These are phyloP conservation scores for Pachymerium ferrugineum DNA, from an alignment of 2,888 invertebrate species.

Conservation along the genomic window DNA sequence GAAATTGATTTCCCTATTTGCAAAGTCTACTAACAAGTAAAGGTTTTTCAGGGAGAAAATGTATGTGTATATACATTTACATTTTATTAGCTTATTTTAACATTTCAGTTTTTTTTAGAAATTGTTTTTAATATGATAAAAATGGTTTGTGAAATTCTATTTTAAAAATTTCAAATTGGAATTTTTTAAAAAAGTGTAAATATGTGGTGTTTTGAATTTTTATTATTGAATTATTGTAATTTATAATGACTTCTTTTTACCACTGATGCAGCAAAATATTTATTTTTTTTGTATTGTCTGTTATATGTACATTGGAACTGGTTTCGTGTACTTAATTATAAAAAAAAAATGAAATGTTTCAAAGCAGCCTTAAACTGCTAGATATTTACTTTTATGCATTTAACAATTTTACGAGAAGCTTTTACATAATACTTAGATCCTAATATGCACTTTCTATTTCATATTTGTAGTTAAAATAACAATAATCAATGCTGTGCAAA, in stretches of 20 bases:
- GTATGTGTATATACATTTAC: too few relatives aligned
- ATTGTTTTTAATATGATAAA: too few relatives aligned
- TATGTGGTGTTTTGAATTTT: not conserved
- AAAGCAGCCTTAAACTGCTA: not conserved
- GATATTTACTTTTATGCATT: conserved; percentile 3
- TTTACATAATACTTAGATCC: not conserved
- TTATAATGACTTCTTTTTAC: not conserved
- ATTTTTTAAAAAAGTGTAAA: too few relatives aligned
- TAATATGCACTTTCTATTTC: conserved; percentile 17
- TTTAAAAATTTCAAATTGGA: too few relatives aligned
- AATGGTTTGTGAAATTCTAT: too few relatives aligned
- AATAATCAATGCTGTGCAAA: not conserved
- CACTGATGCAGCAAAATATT: not conserved
- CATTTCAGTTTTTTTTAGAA: too few relatives aligned
- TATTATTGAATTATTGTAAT: not conserved
- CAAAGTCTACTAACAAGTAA: too few relatives aligned
- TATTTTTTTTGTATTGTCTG: not conserved
- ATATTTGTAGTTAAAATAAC: not conserved
- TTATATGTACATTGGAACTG: not conserved
- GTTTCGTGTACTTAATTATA: not conserved
- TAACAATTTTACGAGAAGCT: not conserved
- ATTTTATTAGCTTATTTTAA: too few relatives aligned
- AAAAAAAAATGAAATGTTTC: not conserved
- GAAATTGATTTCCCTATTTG: not conserved
- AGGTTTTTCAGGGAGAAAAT: too few relatives aligned